Base-by-base conservation (phyloP, 1,140 invertebrate genomes). In the Drosophila miranda region DNA sequence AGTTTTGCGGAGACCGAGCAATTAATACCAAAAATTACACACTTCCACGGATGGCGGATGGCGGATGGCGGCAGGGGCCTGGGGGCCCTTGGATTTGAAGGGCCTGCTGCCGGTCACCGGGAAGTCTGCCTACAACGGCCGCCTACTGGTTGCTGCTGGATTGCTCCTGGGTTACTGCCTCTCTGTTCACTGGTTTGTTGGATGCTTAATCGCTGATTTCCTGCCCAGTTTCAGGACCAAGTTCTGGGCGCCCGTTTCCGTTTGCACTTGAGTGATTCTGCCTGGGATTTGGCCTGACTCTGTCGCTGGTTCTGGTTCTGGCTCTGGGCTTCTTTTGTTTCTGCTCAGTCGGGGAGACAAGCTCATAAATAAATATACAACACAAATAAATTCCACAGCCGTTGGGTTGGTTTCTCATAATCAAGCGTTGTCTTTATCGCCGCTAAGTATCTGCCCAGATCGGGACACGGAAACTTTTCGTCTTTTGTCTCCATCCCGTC, bases 21-120 rank as follows among this genome's bases (percentile, higher is more conserved):
- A 84, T 81, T 86, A 86, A 86, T 86, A 87, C 82, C 73, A 71
- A 81, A 84, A 84, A 87, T 84, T 87, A 87, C 77, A 81, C 77
- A 78, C 77, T 81, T 74, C 77, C 77, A 74, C 44, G 41, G 44
- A 48, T 49, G 48, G 62, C 54, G 23, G 19, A 44, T 64, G 34
- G 42, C 34, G 16, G 7, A 28, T 34, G 67, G 67, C 3, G 34
- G 34, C 0, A 1, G 11, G 34, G 11, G 34, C 69, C 61, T 50
- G 11, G 49, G 60, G 68, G 68, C 49, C 48, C 30, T 19, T 71
- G 62, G 76, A 84, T 77, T 61, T 64, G 23, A 69, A 66, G 59
- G 46, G 59, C 26, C 19, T 19, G 19, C 38, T 54, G 48, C 61
- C 73, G 73, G 30, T 34, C 30, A 34, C 30, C 30, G n/a, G 4